These are phyloP conservation scores for Leptinotarsa tumamoca DNA, from an alignment of 2,888 invertebrate species.

Conservation along the genomic window DNA sequence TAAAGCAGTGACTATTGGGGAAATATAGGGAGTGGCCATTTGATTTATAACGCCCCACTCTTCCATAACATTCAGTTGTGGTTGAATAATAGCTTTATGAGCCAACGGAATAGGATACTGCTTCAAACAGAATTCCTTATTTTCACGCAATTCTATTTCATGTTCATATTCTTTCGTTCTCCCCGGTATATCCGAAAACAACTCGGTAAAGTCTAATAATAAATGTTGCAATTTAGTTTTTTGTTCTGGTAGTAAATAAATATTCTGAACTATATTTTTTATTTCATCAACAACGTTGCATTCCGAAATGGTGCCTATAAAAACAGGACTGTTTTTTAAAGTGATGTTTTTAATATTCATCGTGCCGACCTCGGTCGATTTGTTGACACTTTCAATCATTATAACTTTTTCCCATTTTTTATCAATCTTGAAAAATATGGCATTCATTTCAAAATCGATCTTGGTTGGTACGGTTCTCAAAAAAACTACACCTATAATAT, in stretches of 20 bases:
- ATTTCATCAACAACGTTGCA: constrained; percentile 5
- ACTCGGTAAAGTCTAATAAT: constrained; percentile 14
- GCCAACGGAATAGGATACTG: constrained; percentile 15
- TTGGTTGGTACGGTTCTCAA: constrained; percentile 22
- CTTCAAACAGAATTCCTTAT: constrained; percentile 23
- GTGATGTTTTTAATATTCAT: constrained; percentile 7
- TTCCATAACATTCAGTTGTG: constrained; percentile 26
- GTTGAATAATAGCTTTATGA: constrained; percentile 9
- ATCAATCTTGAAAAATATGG: constrained; percentile 22
- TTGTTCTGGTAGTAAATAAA: not conserved
- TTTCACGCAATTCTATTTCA: constrained; percentile 22
- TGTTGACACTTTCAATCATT: not conserved
- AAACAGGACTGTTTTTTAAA: constrained; percentile 6
- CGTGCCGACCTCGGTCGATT: not conserved
- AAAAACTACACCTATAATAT: constrained; percentile 33
- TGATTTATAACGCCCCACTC: constrained; percentile 21
- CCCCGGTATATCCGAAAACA: constrained; percentile 35
- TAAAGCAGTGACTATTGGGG: constrained; percentile 25
- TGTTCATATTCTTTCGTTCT: constrained; percentile 28
- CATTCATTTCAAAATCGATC: constrained; percentile 26
- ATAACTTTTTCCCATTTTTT: not conserved
- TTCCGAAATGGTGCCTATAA: not conserved
- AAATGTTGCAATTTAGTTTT: not conserved
- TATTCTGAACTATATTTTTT: not conserved
- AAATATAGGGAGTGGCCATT: constrained; percentile 19